Evolutionary conservation across 2,888 invertebrate species (phyloP).

Genomic region (Pyrochroa serraticornis): DNA sequence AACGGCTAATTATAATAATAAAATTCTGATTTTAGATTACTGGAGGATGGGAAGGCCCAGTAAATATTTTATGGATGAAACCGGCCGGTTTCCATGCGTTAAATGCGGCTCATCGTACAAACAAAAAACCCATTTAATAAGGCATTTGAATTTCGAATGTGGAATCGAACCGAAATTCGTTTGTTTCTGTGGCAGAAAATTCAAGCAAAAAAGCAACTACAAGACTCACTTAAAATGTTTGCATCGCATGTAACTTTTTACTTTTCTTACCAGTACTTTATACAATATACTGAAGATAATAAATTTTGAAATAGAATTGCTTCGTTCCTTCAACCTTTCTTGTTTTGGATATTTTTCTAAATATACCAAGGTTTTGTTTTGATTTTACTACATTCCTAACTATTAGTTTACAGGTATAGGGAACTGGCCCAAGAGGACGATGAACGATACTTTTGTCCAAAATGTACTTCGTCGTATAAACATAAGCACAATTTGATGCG

Average conservation of each 20-base stretch:
- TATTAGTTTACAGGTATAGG: slow-evolving; percentile 43
- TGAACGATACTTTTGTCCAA: slow-evolving; percentile 42
- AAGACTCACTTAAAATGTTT: slow-evolving; percentile 37
- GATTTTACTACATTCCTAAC: too few relatives aligned
- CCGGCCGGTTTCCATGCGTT: slow-evolving; percentile 38
- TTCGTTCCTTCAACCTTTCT: neutral
- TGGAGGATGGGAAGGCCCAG: slow-evolving; percentile 27
- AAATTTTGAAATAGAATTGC: neutral
- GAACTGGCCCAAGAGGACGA: slow-evolving; percentile 42
- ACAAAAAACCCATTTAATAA: slow-evolving; percentile 46
- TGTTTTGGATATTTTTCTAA: slow-evolving; percentile 1
- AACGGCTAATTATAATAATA: neutral
- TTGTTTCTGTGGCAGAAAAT: slow-evolving; percentile 65
- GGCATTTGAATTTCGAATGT: slow-evolving; percentile 46
- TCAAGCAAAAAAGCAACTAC: slow-evolving; percentile 40
- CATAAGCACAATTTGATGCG: slow-evolving; percentile 47
- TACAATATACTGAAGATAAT: neutral
- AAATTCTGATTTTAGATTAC: slow-evolving; percentile 24
- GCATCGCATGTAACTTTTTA: slow-evolving; percentile 20
- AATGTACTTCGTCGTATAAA: slow-evolving; percentile 45
- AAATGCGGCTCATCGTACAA: slow-evolving; percentile 43
- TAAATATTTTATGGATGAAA: slow-evolving; percentile 38
- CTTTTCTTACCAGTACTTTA: neutral
- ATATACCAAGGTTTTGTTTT: neutral
- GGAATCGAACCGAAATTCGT: slow-evolving; percentile 51